Evolutionary conservation across 2,797 vertebrate genomes (phyloP).

Genomic region (Fistularia commersonii): DNA sequence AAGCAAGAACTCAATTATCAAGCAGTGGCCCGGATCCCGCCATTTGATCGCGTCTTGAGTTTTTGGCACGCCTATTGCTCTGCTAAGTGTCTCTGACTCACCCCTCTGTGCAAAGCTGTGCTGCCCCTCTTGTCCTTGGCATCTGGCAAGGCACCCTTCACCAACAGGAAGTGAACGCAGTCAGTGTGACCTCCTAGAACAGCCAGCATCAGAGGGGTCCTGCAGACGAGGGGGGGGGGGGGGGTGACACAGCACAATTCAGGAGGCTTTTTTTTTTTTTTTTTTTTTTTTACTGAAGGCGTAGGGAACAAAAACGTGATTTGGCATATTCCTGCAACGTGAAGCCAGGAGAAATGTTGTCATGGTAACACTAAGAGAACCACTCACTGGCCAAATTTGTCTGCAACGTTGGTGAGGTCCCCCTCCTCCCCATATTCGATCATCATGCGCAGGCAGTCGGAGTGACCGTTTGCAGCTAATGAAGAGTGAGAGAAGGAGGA

Average conservation of each 20-base stretch:
- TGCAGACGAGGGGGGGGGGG: conserved; percentile 47
- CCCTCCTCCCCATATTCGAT: conserved; percentile 88
- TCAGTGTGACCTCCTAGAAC: conserved; percentile 90
- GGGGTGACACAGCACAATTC: too few species aligned
- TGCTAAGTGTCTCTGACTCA: conserved; percentile 53
- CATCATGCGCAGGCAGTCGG: conserved; percentile 92
- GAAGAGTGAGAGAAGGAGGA: background rate
- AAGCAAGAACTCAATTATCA: too few species aligned
- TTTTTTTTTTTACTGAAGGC: background rate
- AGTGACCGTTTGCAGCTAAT: conserved; percentile 88
- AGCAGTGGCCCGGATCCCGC: too few species aligned
- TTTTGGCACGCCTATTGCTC: background rate
- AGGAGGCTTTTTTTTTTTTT: too few species aligned
- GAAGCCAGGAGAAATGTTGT: conserved; percentile 1
- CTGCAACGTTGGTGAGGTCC: conserved; percentile 86
- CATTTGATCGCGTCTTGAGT: too few species aligned
- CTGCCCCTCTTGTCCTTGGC: conserved; percentile 88
- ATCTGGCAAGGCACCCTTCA: conserved; percentile 89
- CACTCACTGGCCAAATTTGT: conserved; percentile 92
- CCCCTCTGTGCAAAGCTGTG: conserved; percentile 91
- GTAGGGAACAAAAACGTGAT: background rate
- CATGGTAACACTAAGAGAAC: conserved; percentile 2
- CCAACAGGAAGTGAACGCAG: conserved; percentile 90
- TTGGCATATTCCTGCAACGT: background rate
- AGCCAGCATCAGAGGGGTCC: conserved; percentile 93